These are phyloP conservation scores for Nymphalis io DNA, from an alignment of 1,140 invertebrate genomes.

Conservation along the genomic window DNA sequence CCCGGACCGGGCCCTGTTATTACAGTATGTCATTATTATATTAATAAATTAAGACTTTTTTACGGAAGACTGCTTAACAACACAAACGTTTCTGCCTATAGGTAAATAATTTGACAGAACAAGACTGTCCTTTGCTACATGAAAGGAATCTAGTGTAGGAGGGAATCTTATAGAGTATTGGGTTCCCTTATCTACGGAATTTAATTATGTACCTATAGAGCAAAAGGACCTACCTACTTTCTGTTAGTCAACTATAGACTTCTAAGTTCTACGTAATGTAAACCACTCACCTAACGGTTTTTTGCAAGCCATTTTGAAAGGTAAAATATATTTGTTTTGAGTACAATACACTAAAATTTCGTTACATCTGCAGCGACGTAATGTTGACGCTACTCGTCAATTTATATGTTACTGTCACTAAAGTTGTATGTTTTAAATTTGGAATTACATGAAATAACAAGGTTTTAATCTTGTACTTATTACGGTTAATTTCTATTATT, in stretches of 20 bases:
- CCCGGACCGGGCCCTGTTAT: conserved; percentile 82
- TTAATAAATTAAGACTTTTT: not conserved
- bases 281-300: conserved; percentile 61
- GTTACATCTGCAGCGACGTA: conserved; percentile 45
- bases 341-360: conserved; percentile 52
- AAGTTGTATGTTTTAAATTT: conserved; percentile 6
- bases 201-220: no score
- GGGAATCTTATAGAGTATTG: no score
- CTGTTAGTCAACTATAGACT: no score
- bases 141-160: no score
- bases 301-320: conserved; percentile 50
- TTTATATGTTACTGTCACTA: conserved; percentile 2
- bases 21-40: not conserved
- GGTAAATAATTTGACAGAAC: not conserved
- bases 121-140: no score
- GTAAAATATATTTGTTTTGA: conserved; percentile 28
- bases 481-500: no score
- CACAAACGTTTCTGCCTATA: no score
- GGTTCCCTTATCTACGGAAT: no score
- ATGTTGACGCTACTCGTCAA: conserved; percentile 42
- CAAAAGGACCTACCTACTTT: no score
- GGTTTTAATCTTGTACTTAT: not conserved
- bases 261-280: not conserved
- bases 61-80: not conserved
- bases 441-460: not conserved